Base-by-base conservation (phyloP, 2,113 vertebrate species). In the Albula goreensis region DNA sequence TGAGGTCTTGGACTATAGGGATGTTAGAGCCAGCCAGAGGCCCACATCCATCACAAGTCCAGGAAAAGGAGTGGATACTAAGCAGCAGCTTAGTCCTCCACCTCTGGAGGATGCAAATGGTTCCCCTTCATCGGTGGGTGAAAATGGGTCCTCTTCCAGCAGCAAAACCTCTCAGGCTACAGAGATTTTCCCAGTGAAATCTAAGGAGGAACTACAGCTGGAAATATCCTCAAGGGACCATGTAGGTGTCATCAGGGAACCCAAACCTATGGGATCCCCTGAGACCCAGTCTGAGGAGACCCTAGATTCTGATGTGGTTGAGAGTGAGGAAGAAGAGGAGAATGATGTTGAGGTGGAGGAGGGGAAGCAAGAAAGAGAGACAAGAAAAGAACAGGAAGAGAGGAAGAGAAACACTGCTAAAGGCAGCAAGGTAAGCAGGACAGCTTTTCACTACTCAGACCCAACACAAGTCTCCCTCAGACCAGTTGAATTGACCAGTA, bases 391-490 rank as follows among this genome's bases (percentile, higher is more conserved):
- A 22, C 52, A 19, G 5, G 87, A 82, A 22, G 82, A 85, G 50
- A 83, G 85, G 70, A 87, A 90, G 12, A 88, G 10, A 25, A 5
- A 49, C 0, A 10, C 56, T 51, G 51, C 89, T 52, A 85, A 83
- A 25, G 87, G 85, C 48, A 84, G 89, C 87, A 95, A 93, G 91
- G 94, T 94, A 89, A 86, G 82, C 77, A 50, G 0, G 22, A 57
- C 17, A 57, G 60, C n/a, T 60, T 50, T 49, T 85, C 53, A 7
- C 19, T 19, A 41, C 31, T 41, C 31, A 41, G 31, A 41, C 31
- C 31, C 31, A 41, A 41, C 31, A 41, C 31, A 41, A 41, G 31
- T 41, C 31, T 41, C 31, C 31, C 31, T 41, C 31, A 41, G 31
- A 41, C 31, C 31, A 41, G 31, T 41, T 41, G 31, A 41, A 41